phyloP scores from a whole-genome alignment of 2,888 invertebrate genomes.

The Chloroclysta siterata region DNA sequence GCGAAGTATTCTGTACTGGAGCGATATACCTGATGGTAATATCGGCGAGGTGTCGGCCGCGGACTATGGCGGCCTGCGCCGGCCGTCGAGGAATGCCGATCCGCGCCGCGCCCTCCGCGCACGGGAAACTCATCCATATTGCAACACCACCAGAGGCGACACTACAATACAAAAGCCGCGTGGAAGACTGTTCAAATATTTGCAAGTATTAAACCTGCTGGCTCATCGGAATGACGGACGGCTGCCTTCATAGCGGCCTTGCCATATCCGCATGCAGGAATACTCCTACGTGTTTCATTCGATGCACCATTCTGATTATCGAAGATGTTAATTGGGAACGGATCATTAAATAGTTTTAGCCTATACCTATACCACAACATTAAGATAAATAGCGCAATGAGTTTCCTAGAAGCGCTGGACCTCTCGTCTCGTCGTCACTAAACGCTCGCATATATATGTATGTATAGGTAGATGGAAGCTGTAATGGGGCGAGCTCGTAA shows the following conservation, averaged over 20 bases:
- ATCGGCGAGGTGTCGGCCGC: neutral
- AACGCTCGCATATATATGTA: neutral
- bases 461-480: neutral
- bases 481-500: conserved; percentile 13
- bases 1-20: neutral
- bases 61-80: too few relatives aligned
- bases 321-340: too few relatives aligned
- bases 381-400: neutral
- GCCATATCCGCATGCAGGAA: neutral
- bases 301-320: too few relatives aligned
- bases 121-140: conserved; percentile 2
- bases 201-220: neutral
- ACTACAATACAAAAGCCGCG: neutral
- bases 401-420: neutral
- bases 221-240: conserved; percentile 5
- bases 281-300: too few relatives aligned
- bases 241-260: neutral
- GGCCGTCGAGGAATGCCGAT: conserved; percentile 7
- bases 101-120: neutral
- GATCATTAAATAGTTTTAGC: too few relatives aligned
- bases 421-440: neutral
- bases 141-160: neutral
- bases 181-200: conserved; percentile 1
- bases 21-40: neutral
- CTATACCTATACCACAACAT: neutral